A percentile compares a stretch with the other conserved stretches of the same genome.
phyloP scores from a whole-genome alignment of 1,140 invertebrate species.

The Drosophila eugracilis region DNA sequence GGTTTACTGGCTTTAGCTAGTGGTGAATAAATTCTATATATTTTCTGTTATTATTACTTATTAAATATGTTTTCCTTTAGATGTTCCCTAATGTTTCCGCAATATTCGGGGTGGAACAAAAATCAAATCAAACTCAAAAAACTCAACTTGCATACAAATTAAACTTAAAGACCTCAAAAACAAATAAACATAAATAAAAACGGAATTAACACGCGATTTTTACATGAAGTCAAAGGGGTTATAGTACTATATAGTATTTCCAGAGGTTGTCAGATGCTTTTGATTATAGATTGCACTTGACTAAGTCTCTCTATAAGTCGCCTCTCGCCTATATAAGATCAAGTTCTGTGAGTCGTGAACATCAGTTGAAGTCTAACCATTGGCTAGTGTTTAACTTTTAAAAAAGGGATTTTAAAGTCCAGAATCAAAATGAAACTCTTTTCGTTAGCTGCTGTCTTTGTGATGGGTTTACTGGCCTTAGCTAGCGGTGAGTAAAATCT shows the following conservation, averaged over 20 bases:
- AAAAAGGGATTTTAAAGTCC: not conserved
- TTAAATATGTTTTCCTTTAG: not conserved
- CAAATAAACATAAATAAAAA: constrained; percentile 15
- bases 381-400: not conserved
- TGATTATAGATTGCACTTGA: not conserved
- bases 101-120: not conserved
- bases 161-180: constrained; percentile 28
- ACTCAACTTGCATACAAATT: constrained; percentile 14
- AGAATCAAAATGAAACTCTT: not conserved
- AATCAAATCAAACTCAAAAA: constrained; percentile 33
- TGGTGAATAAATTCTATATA: not conserved
- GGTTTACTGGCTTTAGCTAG: not conserved
- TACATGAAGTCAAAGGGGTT: too few species aligned
- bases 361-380: not conserved
- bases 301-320: not conserved
- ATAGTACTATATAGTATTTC: not conserved
- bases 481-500: not conserved
- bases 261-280: not conserved
- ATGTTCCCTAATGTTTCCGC: not conserved
- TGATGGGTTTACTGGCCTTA: not conserved
- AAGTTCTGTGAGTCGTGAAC: not conserved
- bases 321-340: not conserved
- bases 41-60: not conserved
- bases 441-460: not conserved
- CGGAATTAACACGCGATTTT: too few species aligned